These are phyloP conservation scores for Dysmachus trigonus DNA, from an alignment of 2,888 invertebrate genomes.

Conservation along the genomic window DNA sequence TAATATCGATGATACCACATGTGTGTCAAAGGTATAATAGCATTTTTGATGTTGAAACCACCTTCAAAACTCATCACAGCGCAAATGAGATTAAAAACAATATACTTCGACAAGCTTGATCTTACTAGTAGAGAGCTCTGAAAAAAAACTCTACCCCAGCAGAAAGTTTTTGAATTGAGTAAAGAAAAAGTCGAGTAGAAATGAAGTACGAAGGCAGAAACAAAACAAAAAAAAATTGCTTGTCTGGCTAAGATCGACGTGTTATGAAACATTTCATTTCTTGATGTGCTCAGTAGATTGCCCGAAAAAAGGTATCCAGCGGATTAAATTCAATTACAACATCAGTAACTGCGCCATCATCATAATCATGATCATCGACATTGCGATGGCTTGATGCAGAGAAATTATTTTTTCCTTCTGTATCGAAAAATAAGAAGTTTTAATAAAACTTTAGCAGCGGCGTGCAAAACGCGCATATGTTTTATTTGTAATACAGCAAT, in stretches of 20 bases:
- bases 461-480: background rate
- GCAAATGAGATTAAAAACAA: background rate
- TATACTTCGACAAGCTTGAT: background rate
- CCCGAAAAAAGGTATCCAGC: background rate
- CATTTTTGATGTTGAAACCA: too few relatives aligned
- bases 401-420: background rate
- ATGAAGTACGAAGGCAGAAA: background rate
- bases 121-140: background rate
- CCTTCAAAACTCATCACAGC: background rate
- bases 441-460: background rate
- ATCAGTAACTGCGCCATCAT: background rate
- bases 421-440: background rate
- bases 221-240: background rate
- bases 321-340: constrained; percentile 29
- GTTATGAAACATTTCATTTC: constrained; percentile 20
- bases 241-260: background rate
- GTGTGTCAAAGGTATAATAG: too few relatives aligned
- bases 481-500: background rate
- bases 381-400: background rate
- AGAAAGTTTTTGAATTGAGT: background rate
- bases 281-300: constrained; percentile 7
- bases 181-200: background rate
- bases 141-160: background rate
- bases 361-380: background rate
- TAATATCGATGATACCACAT: too few relatives aligned